Percentiles rank a stretch among this genome's conserved stretches.
These are phyloP conservation scores for Enoplosus armatus DNA, from an alignment of 2,797 vertebrate species.

Conservation along the genomic window DNA sequence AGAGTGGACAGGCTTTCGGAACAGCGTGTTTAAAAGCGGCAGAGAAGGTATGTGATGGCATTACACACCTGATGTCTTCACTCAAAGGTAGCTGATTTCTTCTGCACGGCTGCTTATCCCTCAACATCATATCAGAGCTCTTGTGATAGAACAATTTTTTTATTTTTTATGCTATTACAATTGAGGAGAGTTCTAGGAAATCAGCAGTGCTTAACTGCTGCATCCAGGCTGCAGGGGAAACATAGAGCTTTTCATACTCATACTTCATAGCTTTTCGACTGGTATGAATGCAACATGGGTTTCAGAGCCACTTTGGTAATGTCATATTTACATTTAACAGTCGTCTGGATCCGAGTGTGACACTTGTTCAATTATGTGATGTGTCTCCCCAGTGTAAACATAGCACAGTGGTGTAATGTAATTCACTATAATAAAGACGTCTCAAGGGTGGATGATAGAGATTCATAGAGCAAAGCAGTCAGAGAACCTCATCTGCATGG, in stretches of 20 bases:
- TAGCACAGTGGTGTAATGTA: slow-evolving; percentile 38
- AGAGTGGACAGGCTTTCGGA: slow-evolving; percentile 50
- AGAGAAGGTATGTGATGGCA: slow-evolving; percentile 40
- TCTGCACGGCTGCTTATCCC: slow-evolving; percentile 36
- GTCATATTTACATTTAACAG: slow-evolving; percentile 69
- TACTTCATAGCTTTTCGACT: no score
- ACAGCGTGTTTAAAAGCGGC: slow-evolving; percentile 30
- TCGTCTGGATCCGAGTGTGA: slow-evolving; percentile 53
- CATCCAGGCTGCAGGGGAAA: slow-evolving; percentile 19
- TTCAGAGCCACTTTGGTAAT: slow-evolving; percentile 41
- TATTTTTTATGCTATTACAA: slow-evolving; percentile 49
- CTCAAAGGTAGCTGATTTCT: slow-evolving; percentile 59
- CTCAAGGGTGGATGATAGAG: slow-evolving; percentile 57
- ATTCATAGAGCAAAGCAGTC: slow-evolving; percentile 45
- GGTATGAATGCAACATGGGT: slow-evolving; percentile 26
- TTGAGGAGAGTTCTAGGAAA: slow-evolving; percentile 43
- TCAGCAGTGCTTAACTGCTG: slow-evolving; percentile 39
- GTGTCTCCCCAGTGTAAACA: slow-evolving; percentile 62
- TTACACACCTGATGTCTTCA: slow-evolving; percentile 70
- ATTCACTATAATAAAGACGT: slow-evolving; percentile 65
- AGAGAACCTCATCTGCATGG: slow-evolving; percentile 43
- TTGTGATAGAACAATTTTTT: slow-evolving; percentile 60
- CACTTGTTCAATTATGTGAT: slow-evolving; percentile 65
- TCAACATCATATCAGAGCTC: slow-evolving; percentile 39
- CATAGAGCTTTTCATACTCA: slow-evolving; percentile 32